A percentile compares a stretch with the other conserved stretches of the same genome.
Conservation (phyloP, 2,888 invertebrate species). For the Fragum sueziense region DNA sequence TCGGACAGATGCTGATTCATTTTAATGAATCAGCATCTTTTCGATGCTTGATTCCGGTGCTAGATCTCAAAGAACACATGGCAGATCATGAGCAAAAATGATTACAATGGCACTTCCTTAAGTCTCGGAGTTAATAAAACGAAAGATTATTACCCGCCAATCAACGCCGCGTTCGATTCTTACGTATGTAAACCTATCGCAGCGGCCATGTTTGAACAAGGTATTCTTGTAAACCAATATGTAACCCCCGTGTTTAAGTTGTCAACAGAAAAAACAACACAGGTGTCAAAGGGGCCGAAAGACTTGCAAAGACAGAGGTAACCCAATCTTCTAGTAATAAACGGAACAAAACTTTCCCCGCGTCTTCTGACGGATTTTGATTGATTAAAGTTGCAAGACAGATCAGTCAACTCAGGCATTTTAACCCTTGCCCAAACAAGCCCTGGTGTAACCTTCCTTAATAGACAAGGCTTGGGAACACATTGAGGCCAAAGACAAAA, state of each 20-base stretch:
- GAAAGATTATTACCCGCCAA: conserved; percentile 36
- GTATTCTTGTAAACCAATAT: conserved; percentile 62
- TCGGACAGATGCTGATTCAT: too few species aligned
- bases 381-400: conserved; percentile 55
- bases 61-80: too few species aligned
- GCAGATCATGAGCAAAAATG: too few species aligned
- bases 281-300: conserved; percentile 62
- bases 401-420: conserved; percentile 43
- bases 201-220: conserved; percentile 60
- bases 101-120: too few species aligned
- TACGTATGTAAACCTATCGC: conserved; percentile 35
- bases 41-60: too few species aligned
- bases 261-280: conserved; percentile 58
- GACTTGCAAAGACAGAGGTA: conserved; percentile 57
- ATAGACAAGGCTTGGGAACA: too few species aligned
- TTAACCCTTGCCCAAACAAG: too few species aligned
- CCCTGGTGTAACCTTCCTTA: too few species aligned
- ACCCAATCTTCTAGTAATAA: conserved; percentile 58
- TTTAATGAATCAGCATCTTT: too few species aligned
- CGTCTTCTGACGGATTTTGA: conserved; percentile 51
- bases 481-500: too few species aligned
- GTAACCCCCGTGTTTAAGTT: conserved; percentile 64
- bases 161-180: conserved; percentile 26
- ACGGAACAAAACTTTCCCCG: conserved; percentile 36
- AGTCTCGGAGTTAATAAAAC: conserved; percentile 23